phyloP scores from a whole-genome alignment of 2,797 vertebrate species.

The Hirundo rustica region DNA sequence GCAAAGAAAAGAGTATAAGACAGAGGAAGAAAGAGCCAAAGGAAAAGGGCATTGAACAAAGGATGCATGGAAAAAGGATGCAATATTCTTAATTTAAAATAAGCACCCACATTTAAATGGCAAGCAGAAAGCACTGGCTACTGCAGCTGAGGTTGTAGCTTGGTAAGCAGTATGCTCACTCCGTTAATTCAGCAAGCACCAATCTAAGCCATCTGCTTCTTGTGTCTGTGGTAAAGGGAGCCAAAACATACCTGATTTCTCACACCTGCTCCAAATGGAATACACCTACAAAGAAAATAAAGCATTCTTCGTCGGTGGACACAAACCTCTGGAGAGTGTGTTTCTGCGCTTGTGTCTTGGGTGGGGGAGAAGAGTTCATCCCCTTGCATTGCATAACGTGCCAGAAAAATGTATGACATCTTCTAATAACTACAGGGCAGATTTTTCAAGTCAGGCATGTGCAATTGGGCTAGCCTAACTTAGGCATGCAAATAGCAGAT shows the following conservation, averaged over 20 bases:
- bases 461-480: neutral
- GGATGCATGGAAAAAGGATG: neutral
- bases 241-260: constrained; percentile 28
- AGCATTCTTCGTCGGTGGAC: neutral
- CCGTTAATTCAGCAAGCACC: neutral
- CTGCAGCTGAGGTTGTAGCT: constrained; percentile 34
- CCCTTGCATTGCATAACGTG: fast-evolving
- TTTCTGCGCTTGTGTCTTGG: neutral
- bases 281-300: neutral
- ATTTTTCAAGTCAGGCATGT: constrained; percentile 39
- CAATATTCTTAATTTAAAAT: neutral
- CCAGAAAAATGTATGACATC: constrained; percentile 2
- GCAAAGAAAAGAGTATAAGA: neutral
- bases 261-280: constrained; percentile 2
- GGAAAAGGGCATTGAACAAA: neutral
- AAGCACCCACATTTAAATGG: neutral
- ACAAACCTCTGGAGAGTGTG: neutral
- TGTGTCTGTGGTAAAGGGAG: neutral
- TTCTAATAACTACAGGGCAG: constrained; percentile 12
- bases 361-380: neutral
- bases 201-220: constrained; percentile 26
- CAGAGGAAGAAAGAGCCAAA: neutral
- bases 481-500: constrained; percentile 7
- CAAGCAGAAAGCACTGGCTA: constrained; percentile 15
- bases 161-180: neutral